These are phyloP conservation scores for Coturnix japonica DNA, from an alignment of 2,113 vertebrate genomes.

Conservation along the genomic window DNA sequence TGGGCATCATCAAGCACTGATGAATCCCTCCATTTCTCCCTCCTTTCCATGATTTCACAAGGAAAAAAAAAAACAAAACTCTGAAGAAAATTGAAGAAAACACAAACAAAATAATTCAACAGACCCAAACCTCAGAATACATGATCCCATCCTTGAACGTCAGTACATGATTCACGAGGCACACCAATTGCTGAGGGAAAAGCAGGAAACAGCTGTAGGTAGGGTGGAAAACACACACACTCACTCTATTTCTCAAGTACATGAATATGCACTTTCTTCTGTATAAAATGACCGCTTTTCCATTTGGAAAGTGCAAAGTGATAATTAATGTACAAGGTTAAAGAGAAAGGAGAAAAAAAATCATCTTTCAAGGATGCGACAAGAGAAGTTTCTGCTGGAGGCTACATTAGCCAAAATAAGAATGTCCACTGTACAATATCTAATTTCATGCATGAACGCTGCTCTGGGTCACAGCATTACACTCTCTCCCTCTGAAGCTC, in stretches of 20 bases:
- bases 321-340: conserved; percentile 53
- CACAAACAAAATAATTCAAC: not conserved
- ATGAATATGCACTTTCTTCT: conserved; percentile 32
- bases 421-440: conserved; percentile 27
- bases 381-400: conserved; percentile 44
- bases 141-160: not conserved
- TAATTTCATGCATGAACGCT: conserved; percentile 56
- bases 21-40: not conserved
- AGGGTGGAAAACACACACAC: not conserved
- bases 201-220: not conserved
- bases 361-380: conserved; percentile 26
- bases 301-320: not conserved
- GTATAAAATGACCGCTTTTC: conserved; percentile 18
- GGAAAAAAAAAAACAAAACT: conserved; percentile 12
- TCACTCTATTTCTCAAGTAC: not conserved
- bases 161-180: not conserved
- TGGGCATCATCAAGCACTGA: not conserved
- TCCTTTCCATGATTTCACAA: not conserved
- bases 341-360: conserved; percentile 13
- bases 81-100: not conserved
- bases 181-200: conserved; percentile 6
- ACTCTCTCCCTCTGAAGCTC: not conserved
- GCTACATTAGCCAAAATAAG: conserved; percentile 54
- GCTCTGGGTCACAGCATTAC: conserved; percentile 20
- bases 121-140: not conserved